These are phyloP conservation scores for Eupelmus urozonus DNA, from an alignment of 2,888 invertebrate genomes.

Conservation along the genomic window DNA sequence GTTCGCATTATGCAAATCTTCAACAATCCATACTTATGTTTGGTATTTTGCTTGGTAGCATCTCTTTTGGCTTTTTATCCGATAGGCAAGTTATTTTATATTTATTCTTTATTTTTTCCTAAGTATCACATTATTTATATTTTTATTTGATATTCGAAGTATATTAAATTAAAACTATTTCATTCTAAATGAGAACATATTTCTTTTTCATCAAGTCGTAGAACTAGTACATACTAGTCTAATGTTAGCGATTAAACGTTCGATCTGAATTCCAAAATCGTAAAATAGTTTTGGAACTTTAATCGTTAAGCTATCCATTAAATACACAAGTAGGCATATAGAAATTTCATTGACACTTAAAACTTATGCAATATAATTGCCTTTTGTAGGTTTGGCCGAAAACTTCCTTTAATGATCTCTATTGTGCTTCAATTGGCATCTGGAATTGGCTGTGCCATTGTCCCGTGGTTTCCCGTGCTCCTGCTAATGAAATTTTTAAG, in stretches of 20 bases:
- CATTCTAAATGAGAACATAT: too few relatives aligned
- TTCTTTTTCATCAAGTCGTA: too few relatives aligned
- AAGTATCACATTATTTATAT: not conserved
- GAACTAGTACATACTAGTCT: not conserved
- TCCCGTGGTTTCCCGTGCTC: conserved; percentile 83
- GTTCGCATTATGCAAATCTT: conserved; percentile 83
- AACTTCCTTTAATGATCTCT: conserved; percentile 85
- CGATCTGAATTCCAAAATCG: not conserved
- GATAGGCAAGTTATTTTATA: conserved; percentile 81
- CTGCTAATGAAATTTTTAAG: conserved; percentile 84
- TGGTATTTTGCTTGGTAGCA: conserved; percentile 87
- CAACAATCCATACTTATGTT: conserved; percentile 89
- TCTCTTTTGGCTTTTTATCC: conserved; percentile 86
- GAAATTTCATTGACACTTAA: conserved; percentile 23
- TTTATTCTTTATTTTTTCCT: conserved; percentile 34
- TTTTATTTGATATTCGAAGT: not conserved
- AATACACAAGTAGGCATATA: not conserved
- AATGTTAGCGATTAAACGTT: not conserved
- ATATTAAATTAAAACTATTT: not conserved
- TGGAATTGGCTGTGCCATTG: conserved; percentile 85
- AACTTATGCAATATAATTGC: conserved; percentile 40
- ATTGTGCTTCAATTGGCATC: conserved; percentile 86
- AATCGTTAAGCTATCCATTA: not conserved
- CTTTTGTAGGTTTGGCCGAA: conserved; percentile 85
- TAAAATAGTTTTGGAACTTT: not conserved